Evolutionary conservation across 64 coral and sea anemone species (phyloP), one percentile per base, ranked within the genome.

Genomic region (Porites australiensis): DNA sequence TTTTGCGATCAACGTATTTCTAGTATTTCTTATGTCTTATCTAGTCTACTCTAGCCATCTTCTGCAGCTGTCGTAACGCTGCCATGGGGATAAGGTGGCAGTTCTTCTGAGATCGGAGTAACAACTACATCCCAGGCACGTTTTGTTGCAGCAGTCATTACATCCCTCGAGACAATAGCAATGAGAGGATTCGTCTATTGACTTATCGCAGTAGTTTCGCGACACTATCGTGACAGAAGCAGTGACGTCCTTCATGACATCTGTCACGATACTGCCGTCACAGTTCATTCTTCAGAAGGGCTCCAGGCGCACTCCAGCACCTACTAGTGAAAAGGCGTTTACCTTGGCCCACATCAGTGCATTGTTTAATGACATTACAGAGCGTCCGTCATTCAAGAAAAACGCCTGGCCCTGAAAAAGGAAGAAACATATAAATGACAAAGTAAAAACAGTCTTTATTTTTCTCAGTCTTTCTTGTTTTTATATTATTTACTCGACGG

Each of bases 311-410:
- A 79, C 90, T 16, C 94, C 98, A 43, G 82, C 91, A 62, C 91
- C 98, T 49, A 99, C 77, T 1, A 92, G 88, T 0, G 98, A 99
- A 77, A 99, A 99, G n/a, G 85, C 88, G 44, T 96, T 96, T 46
- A 96, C 98, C 37, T 99, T 99, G 5, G 98, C 98, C 98, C 98
- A 99, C 98, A 99, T 99, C 43, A 96, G 70, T 14, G 98, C 94
- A 58, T 99, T 85, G 77, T 99, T 99, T 27, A 99, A 22, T 8
- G 98, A 94, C 58, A 99, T 96, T 43, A 89, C 72, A 6, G 98
- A 99, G 74, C 96, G 93, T 1, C 94, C 98, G 43, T 99, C 98
- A 13, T 99, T 95, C 47, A 99, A 60, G 18, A 89, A n/a, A 85
- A 90, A 99, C 12, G 91, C 82, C 16, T 83, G 88, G 15, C 98